Base-by-base conservation (phyloP, 2,888 invertebrate species). In the Drymonia ruficornis region DNA sequence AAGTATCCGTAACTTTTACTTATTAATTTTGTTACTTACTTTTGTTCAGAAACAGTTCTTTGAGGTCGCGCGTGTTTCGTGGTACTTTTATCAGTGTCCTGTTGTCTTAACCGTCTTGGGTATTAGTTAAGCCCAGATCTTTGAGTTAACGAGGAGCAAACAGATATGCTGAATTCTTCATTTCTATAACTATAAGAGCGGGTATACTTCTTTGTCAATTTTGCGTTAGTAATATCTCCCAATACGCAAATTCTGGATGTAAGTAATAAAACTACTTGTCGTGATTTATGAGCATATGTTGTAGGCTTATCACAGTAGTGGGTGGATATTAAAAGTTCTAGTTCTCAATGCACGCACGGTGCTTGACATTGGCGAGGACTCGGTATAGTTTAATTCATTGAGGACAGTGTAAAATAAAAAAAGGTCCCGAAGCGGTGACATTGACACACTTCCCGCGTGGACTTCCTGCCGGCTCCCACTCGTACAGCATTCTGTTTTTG, bases 371-470 rank as follows among this genome's bases (percentile, higher is more conserved):
- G 60, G 49, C 60, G 52, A 66, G 63, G 61, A 67, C 62, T 69
- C 74, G 23, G 7, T 23, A 7, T 23, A 23, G 23, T 2, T 23
- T 74, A 74, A 74, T 72, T 78, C 68, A 76, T 74, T 59, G 69
- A 61, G 38, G 65, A 68, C 67, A 67, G 66, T 65, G 68, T 70
- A 66, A 77, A 83, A 81, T 70, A 66, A 77, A 83, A 81, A 78
- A 74, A 71, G 56, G 55, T 63, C 65, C 77, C 76, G 78, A 81
- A 81, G 80, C 76, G 79, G 74, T 85, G 91, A 87, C 91, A 90
- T 89, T 91, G 91, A 90, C 90, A 90, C 86, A 87, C 76, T 89
- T 78, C 70, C 75, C 73, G 70, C 70, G 76, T 72, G 73, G 77
- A 75, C 78, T 84, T 83, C 83, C 86, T 81, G 80, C 75, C 76